These are phyloP conservation scores for Laterallus jamaicensis DNA, from an alignment of 2,113 vertebrate genomes.

Conservation along the genomic window DNA sequence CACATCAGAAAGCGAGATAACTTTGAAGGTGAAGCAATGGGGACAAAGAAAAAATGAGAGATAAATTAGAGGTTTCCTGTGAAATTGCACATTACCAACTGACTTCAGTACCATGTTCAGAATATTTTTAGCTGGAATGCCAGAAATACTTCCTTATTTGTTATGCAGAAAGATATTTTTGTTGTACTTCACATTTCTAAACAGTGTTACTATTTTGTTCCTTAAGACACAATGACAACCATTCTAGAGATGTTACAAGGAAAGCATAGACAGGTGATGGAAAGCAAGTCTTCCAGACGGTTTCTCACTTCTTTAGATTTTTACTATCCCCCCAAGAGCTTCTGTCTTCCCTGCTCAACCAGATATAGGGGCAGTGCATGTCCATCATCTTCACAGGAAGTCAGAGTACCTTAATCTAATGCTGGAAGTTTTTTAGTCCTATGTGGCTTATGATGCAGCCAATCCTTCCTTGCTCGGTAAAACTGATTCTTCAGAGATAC, in stretches of 20 bases:
- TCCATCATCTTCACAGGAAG: not conserved
- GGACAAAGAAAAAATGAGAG: not conserved
- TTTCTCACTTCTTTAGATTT: not conserved
- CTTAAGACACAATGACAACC: not conserved
- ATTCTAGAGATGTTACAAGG: not conserved
- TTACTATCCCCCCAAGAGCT: not conserved
- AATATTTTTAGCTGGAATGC: not conserved
- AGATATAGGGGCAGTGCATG: not conserved
- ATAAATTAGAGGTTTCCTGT: not conserved
- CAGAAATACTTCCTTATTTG: not conserved
- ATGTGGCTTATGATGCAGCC: not conserved
- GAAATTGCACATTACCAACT: not conserved
- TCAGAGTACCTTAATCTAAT: not conserved
- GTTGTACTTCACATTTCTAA: not conserved
- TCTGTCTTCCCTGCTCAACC: not conserved
- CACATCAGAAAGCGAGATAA: not conserved
- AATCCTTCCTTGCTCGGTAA: not conserved
- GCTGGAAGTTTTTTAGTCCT: not conserved
- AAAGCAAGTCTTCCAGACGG: not conserved
- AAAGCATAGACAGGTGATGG: not conserved
- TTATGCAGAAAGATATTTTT: not conserved
- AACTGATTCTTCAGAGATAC: not conserved
- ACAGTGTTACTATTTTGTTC: not conserved
- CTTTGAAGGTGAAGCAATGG: not conserved
- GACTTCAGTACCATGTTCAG: not conserved